Percentiles rank a stretch among this genome's conserved stretches.
phyloP scores from a whole-genome alignment of 2,888 invertebrate species.

The Phortica magna region DNA sequence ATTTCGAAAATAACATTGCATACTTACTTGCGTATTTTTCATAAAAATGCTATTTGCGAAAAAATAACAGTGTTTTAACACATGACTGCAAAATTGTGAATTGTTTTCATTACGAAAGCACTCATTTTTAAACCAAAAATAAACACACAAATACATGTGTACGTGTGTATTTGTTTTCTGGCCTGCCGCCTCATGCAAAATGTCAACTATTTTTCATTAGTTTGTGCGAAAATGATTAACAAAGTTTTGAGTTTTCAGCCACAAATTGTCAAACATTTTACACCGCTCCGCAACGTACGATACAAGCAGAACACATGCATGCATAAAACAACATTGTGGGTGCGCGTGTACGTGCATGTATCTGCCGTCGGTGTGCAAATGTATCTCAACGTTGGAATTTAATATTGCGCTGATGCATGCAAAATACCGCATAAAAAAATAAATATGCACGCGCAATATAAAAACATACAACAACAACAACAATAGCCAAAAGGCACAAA shows the following conservation, averaged over 20 bases:
- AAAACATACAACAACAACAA: slow-evolving; percentile 20
- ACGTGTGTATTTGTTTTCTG: background rate
- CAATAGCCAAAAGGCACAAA: slow-evolving; percentile 1
- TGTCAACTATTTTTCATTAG: slow-evolving; percentile 12
- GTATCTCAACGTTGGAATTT: slow-evolving; percentile 20
- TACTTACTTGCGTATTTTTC: background rate
- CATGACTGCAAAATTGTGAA: too few species aligned
- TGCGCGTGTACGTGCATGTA: background rate
- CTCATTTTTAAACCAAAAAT: background rate
- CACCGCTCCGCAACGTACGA: background rate
- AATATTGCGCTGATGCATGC: slow-evolving; percentile 38
- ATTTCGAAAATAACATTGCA: background rate
- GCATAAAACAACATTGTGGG: background rate
- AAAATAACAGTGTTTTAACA: too few species aligned
- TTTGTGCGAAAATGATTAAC: slow-evolving; percentile 16
- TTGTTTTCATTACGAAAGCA: background rate
- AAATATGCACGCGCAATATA: slow-evolving; percentile 64
- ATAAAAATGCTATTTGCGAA: too few species aligned
- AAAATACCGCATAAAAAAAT: slow-evolving; percentile 71
- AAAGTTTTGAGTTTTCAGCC: slow-evolving; percentile 8
- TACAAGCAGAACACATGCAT: background rate
- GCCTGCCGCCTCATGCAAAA: background rate
- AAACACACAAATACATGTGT: background rate
- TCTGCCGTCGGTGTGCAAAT: slow-evolving; percentile 8
- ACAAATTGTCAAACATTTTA: slow-evolving; percentile 26